phyloP scores from a whole-genome alignment of 2,888 invertebrate species.

The Acleris sparsana region DNA sequence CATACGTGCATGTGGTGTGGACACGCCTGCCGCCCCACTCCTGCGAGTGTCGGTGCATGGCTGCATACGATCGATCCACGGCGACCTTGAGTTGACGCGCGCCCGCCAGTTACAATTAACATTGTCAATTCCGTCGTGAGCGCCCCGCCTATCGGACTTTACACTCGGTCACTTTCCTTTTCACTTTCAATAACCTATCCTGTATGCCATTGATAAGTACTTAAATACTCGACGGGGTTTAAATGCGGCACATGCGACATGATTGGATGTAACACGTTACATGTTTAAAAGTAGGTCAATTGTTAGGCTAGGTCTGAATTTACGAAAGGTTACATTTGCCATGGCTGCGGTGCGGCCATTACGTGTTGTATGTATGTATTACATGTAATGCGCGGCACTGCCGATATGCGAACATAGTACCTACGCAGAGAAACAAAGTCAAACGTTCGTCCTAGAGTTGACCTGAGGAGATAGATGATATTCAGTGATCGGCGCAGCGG shows the following conservation, averaged over 20 bases:
- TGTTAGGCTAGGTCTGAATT: neutral
- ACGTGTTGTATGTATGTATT: neutral
- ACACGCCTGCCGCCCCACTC: constrained; percentile 45
- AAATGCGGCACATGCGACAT: neutral
- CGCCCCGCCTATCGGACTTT: constrained; percentile 56
- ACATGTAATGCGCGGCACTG: constrained; percentile 18
- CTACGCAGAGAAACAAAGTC: constrained; percentile 47
- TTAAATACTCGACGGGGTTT: neutral
- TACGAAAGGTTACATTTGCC: neutral
- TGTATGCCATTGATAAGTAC: constrained; percentile 3
- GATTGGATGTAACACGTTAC: neutral
- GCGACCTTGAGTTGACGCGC: constrained; percentile 75
- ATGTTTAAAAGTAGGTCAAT: constrained; percentile 1
- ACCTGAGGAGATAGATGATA: constrained; percentile 48
- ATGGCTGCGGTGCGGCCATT: constrained; percentile 1
- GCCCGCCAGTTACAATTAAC: constrained; percentile 69
- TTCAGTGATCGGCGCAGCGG: constrained; percentile 41
- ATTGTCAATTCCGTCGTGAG: constrained; percentile 73
- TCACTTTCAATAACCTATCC: constrained; percentile 43
- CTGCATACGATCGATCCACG: constrained; percentile 65
- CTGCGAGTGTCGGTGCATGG: constrained; percentile 43
- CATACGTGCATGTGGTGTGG: constrained; percentile 58
- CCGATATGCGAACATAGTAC: constrained; percentile 29
- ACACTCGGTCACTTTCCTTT: constrained; percentile 57
- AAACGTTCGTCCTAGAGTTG: constrained; percentile 64